Conservation (phyloP, 2,113 vertebrate species). For the Conger conger region DNA sequence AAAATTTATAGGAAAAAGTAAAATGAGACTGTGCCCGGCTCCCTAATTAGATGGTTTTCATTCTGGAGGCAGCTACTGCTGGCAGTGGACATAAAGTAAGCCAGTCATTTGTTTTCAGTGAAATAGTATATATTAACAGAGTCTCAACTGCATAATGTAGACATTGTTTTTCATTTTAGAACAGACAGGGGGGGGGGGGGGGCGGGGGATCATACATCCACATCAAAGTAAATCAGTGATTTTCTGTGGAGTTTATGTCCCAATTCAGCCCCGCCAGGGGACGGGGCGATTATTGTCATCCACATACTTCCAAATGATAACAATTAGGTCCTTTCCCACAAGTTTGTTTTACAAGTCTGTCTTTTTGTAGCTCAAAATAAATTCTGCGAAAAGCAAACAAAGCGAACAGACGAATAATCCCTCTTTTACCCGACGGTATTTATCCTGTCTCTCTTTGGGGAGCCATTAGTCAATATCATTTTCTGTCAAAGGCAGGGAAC, state of each 20-base stretch:
- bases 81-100: neutral
- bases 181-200: neutral
- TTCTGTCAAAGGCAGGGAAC: neutral
- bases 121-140: neutral
- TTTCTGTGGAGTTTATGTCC: slow-evolving; percentile 1
- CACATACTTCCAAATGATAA: neutral
- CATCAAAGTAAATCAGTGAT: neutral
- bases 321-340: neutral
- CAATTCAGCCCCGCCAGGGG: neutral
- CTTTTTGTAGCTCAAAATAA: neutral
- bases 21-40: neutral
- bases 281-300: neutral
- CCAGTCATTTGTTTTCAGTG: neutral
- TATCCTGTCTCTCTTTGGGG: neutral
- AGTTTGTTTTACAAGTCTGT: slow-evolving; percentile 7
- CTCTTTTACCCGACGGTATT: slow-evolving; percentile 6
- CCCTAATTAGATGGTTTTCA: neutral
- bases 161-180: neutral
- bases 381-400: neutral
- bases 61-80: neutral
- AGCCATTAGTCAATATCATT: slow-evolving; percentile 21
- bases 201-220: neutral
- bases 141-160: neutral
- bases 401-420: slow-evolving; percentile 2
- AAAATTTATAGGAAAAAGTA: neutral